Conservation (phyloP, 1,140 invertebrate species). For the Onthophagus taurus region DNA sequence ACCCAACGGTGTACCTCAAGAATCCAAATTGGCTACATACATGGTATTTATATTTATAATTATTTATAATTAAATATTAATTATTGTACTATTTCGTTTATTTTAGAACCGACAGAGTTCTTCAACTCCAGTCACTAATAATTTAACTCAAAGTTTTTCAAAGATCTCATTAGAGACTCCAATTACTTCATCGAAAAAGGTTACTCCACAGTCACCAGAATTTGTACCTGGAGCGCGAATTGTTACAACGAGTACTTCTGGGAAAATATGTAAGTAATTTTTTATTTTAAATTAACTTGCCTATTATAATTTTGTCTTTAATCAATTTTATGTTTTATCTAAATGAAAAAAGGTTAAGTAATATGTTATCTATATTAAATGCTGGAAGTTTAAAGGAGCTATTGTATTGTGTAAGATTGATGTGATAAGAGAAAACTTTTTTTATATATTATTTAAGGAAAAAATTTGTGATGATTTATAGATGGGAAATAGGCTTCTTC, state of each 20-base stretch:
- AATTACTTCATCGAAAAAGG: conserved; percentile 41
- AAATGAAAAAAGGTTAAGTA: neutral
- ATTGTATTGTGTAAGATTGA: too few species aligned
- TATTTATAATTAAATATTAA: neutral
- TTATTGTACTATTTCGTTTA: conserved; percentile 9
- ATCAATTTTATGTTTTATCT: neutral
- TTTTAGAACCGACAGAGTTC: conserved; percentile 49
- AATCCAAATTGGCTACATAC: conserved; percentile 76
- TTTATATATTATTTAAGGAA: too few species aligned
- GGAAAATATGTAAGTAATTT: conserved; percentile 13
- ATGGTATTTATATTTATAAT: conserved; percentile 55
- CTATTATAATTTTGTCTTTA: neutral
- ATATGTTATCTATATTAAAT: neutral
- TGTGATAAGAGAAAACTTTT: too few species aligned
- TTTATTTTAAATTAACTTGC: neutral
- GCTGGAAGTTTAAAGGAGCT: too few species aligned
- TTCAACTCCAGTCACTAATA: conserved; percentile 39
- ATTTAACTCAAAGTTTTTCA: conserved; percentile 46
- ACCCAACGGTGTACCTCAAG: conserved; percentile 67
- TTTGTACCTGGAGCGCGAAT: conserved; percentile 36
- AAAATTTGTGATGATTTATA: too few species aligned
- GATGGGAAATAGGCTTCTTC: too few species aligned
- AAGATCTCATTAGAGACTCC: conserved; percentile 47
- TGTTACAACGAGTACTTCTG: conserved; percentile 19
- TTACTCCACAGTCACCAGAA: conserved; percentile 40